Percentiles rank a stretch among this genome's conserved stretches.
Evolutionary conservation across 2,888 invertebrate genomes (phyloP).

Genomic region (Rhopalosiphum nymphaeae): DNA sequence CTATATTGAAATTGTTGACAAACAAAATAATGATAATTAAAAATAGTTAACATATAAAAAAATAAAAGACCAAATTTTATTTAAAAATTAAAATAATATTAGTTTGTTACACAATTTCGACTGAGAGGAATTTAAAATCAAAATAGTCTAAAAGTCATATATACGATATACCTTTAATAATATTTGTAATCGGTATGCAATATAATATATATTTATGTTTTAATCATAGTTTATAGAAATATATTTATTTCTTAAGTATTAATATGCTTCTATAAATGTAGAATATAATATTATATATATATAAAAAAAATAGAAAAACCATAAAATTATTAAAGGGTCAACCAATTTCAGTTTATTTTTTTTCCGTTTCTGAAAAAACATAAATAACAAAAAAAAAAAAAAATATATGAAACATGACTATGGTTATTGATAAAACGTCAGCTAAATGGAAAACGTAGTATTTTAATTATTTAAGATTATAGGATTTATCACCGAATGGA

Average conservation of each 20-base stretch:
- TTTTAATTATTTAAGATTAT: slow-evolving; percentile 6
- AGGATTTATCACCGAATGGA: slow-evolving; percentile 11
- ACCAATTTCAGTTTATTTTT: not conserved
- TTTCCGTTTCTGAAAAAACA: not conserved
- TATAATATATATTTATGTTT: not conserved
- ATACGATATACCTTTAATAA: not conserved
- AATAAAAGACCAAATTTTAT: not conserved
- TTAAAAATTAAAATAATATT: not conserved
- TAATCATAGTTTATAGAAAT: not conserved
- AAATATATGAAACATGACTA: too few species aligned
- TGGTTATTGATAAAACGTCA: slow-evolving; percentile 22
- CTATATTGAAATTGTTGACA: not conserved
- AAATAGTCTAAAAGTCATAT: not conserved
- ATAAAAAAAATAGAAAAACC: not conserved
- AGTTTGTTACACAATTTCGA: not conserved
- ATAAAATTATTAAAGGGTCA: not conserved
- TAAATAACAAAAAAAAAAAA: not conserved
- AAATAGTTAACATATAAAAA: not conserved
- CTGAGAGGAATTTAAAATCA: not conserved
- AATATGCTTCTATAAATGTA: not conserved
- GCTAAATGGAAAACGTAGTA: not conserved
- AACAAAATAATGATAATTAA: not conserved
- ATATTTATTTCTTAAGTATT: not conserved
- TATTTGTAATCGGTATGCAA: not conserved
- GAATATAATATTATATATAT: not conserved